A percentile compares a stretch with the other conserved stretches of the same genome.
Conservation (phyloP, 2,797 vertebrate genomes). For the Buceros bicornis region DNA sequence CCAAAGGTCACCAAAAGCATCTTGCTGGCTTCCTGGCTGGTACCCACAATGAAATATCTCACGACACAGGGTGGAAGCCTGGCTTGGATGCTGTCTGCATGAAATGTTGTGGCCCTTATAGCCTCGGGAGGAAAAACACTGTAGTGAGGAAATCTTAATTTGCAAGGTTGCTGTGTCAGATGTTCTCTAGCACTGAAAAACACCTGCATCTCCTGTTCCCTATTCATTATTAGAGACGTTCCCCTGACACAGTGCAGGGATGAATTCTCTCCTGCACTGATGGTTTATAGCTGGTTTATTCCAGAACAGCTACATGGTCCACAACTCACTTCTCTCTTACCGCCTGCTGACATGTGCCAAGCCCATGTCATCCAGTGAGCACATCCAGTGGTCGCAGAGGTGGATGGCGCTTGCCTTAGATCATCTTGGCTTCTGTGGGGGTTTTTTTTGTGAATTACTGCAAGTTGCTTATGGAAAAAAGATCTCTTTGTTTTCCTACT, state of each 20-base stretch:
- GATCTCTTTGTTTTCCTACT: accelerated
- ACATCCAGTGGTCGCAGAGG: accelerated
- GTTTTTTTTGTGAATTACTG: background rate
- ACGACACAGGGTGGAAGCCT: background rate
- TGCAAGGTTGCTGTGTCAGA: background rate
- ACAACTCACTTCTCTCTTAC: background rate
- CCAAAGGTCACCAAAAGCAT: background rate
- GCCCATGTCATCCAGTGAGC: accelerated
- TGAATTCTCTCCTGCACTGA: background rate
- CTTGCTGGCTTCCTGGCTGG: background rate
- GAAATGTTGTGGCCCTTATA: background rate
- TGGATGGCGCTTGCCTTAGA: background rate
- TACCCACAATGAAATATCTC: background rate
- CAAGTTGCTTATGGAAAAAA: background rate
- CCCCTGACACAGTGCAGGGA: background rate
- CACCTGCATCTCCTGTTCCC: background rate
- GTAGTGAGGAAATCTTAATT: background rate
- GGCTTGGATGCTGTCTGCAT: background rate
- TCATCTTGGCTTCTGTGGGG: background rate
- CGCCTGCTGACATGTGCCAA: background rate
- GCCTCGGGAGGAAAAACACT: background rate
- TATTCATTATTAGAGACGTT: background rate
- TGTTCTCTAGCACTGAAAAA: background rate
- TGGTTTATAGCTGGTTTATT: background rate
- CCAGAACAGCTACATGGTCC: background rate